These are phyloP conservation scores for Cinclus mexicanus DNA, from an alignment of 2,113 vertebrate genomes.

Conservation along the genomic window DNA sequence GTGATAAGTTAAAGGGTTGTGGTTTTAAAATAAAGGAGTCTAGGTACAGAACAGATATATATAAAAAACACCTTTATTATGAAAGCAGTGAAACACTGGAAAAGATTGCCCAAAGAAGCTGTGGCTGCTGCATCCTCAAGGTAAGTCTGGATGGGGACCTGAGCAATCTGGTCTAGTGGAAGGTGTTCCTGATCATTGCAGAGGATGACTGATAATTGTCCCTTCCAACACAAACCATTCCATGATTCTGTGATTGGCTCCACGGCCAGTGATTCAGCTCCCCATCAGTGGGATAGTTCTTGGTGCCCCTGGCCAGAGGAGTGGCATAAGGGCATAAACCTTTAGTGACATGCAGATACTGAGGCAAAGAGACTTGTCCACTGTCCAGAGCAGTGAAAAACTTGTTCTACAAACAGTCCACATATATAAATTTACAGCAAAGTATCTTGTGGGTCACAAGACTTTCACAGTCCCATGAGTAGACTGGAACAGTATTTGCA, in stretches of 20 bases:
- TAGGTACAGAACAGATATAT: background rate
- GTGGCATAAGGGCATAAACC: background rate
- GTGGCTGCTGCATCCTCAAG: too few relatives aligned
- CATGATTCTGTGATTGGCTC: background rate
- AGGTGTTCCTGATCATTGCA: background rate
- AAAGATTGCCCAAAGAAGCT: background rate
- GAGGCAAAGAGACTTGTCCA: background rate
- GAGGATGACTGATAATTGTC: background rate
- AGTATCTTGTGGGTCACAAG: background rate
- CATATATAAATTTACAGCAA: background rate
- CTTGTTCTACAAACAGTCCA: background rate
- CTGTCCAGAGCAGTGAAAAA: background rate
- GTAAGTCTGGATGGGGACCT: background rate
- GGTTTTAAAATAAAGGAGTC: background rate
- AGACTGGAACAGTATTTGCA: background rate
- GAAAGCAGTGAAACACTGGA: background rate
- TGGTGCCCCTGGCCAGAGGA: background rate
- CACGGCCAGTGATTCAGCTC: background rate
- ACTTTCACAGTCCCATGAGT: background rate
- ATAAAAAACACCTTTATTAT: background rate
- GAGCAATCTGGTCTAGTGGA: background rate
- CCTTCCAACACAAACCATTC: background rate
- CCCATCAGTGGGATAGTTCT: background rate
- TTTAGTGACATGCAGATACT: background rate
- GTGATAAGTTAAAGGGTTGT: accelerated